phyloP scores from a whole-genome alignment of 2,113 vertebrate species.

The Pituophis catenifer region DNA sequence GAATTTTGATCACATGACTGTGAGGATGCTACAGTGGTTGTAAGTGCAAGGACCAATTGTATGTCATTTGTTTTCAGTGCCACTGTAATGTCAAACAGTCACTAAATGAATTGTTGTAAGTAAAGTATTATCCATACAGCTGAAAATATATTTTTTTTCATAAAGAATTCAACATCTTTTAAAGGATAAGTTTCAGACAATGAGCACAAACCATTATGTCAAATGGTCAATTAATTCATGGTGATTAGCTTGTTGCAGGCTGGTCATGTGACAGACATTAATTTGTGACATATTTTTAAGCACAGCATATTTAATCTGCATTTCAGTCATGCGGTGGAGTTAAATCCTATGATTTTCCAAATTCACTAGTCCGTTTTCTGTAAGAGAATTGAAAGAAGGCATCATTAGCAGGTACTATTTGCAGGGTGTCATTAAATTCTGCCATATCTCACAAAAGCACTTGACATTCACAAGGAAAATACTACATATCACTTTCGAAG shows the following conservation, averaged over 20 bases:
- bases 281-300: constrained; percentile 4
- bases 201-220: neutral
- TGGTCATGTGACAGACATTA: neutral
- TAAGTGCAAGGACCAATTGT: neutral
- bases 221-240: neutral
- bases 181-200: neutral
- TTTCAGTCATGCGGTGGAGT: neutral
- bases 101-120: neutral
- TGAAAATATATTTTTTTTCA: neutral
- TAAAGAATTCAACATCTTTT: neutral
- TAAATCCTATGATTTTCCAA: neutral
- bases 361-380: neutral
- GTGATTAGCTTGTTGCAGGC: neutral
- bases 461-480: neutral
- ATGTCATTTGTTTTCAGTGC: neutral
- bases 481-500: neutral
- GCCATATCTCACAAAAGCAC: neutral
- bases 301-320: neutral
- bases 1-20: neutral
- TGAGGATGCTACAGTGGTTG: neutral
- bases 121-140: neutral
- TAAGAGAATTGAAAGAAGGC: neutral
- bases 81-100: neutral
- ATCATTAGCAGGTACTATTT: neutral
- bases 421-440: neutral